Percentiles rank a stretch among this genome's conserved stretches.
These are phyloP conservation scores for Caloenas nicobarica DNA, from an alignment of 2,113 vertebrate genomes.

Conservation along the genomic window DNA sequence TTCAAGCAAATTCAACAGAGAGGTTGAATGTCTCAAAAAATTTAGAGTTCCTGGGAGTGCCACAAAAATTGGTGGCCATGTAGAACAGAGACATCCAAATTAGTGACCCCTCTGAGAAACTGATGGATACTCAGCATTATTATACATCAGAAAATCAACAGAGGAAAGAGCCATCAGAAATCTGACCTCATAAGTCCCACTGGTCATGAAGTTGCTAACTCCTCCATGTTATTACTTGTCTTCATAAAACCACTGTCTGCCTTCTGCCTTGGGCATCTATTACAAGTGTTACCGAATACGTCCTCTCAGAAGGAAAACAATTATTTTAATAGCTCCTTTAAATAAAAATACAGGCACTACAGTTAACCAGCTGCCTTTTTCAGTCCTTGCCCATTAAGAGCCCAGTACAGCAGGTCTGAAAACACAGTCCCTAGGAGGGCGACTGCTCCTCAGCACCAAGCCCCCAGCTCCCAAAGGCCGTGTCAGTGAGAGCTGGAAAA, in stretches of 20 bases:
- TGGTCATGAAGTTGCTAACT: neutral
- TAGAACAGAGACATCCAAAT: neutral
- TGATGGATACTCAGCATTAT: neutral
- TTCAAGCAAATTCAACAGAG: neutral
- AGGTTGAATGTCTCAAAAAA: neutral
- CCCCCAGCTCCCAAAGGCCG: neutral
- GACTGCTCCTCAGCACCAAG: neutral
- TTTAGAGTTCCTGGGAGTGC: neutral
- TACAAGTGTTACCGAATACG: constrained; percentile 5
- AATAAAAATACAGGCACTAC: neutral
- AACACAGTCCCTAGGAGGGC: accelerated
- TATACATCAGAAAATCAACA: neutral
- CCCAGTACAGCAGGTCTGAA: neutral
- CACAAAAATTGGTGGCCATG: neutral
- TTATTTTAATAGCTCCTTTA: constrained; percentile 33
- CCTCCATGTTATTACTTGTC: constrained; percentile 41
- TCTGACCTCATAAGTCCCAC: neutral
- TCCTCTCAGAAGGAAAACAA: constrained; percentile 30
- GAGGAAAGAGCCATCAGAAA: neutral
- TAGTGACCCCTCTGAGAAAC: neutral
- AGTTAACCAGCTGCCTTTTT: neutral
- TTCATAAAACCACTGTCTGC: neutral
- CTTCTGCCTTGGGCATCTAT: neutral
- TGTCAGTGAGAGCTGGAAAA: neutral
- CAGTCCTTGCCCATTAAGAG: neutral